Conservation (phyloP, 2,113 vertebrate species). For the Sphyrna mokarran region DNA sequence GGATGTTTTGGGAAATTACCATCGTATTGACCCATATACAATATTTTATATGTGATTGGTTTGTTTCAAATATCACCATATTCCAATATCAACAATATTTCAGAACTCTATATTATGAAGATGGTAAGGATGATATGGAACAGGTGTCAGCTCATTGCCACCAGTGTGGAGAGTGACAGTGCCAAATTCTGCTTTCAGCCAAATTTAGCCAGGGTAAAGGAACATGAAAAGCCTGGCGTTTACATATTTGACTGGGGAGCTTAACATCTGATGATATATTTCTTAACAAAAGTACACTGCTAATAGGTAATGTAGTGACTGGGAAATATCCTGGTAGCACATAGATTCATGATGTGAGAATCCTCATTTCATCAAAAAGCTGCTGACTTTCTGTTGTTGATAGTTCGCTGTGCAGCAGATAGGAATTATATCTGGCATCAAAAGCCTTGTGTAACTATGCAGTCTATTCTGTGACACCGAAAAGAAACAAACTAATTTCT, state of each 20-base stretch:
- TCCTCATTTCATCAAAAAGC: background rate
- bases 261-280: no score
- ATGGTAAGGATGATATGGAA: background rate
- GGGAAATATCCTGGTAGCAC: background rate
- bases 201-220: background rate
- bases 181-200: background rate
- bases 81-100: no score
- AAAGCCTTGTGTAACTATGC: background rate
- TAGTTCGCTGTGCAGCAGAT: background rate
- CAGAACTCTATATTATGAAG: background rate
- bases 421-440: background rate
- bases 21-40: background rate
- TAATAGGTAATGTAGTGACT: background rate
- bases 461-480: background rate
- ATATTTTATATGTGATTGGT: background rate
- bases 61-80: background rate
- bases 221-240: background rate
- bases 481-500: background rate
- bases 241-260: background rate
- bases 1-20: background rate
- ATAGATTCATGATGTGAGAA: background rate
- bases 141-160: background rate
- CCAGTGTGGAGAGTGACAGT: background rate
- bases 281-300: background rate
- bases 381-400: background rate